Evolutionary conservation across 92 coral and sea anemone genomes (phyloP).

Genomic region (Epizoanthus rinbou): DNA sequence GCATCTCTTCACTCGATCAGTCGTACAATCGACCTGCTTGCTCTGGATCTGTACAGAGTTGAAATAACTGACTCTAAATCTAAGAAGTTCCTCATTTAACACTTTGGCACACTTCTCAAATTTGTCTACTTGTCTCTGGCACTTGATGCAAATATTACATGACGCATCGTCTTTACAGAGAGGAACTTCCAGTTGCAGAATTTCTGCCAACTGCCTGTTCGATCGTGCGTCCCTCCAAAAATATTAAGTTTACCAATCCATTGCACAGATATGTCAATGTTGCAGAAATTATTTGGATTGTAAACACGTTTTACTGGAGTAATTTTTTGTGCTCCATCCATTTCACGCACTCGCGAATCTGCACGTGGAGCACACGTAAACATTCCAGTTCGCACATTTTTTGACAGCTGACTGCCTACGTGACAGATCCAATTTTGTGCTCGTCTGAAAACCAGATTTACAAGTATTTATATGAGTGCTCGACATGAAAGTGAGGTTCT

Average conservation of each 20-base stretch:
- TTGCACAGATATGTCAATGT: slow-evolving; percentile 7
- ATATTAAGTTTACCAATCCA: not conserved
- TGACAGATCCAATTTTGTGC: too few species aligned
- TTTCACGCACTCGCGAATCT: slow-evolving; percentile 6
- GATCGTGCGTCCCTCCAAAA: slow-evolving; percentile 2
- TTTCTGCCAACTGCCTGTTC: not conserved
- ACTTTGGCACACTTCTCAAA: not conserved
- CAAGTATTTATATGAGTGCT: too few species aligned
- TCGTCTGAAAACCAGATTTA: too few species aligned
- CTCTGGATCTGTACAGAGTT: not conserved
- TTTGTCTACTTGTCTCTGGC: slow-evolving; percentile 9
- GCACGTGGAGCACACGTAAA: slow-evolving; percentile 30
- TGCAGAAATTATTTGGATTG: slow-evolving; percentile 24
- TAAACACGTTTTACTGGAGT: slow-evolving; percentile 6
- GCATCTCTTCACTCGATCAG: slow-evolving; percentile 29
- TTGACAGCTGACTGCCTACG: too few species aligned
- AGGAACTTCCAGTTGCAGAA: not conserved
- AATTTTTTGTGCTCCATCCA: slow-evolving; percentile 13
- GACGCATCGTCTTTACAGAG: slow-evolving; percentile 1
- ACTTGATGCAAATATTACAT: not conserved
- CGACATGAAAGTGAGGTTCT: too few species aligned
- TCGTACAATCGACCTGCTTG: not conserved
- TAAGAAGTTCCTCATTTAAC: slow-evolving; percentile 6
- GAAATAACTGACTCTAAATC: not conserved
- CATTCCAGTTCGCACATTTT: not conserved